Evolutionary conservation across 1,140 invertebrate species (phyloP), one percentile per base, ranked within the genome.

Genomic region (Reticulitermes speratus): DNA sequence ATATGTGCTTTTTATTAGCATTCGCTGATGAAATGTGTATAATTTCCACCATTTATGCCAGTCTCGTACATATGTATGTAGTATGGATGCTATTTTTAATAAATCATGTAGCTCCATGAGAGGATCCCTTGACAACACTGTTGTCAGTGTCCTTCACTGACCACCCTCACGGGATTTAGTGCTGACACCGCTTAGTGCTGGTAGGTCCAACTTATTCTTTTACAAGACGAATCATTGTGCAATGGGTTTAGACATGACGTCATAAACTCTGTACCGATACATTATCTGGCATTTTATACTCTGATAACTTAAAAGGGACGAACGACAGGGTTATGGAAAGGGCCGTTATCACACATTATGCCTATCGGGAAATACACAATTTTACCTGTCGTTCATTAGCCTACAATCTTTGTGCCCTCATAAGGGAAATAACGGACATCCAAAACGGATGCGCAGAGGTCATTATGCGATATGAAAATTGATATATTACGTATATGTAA

Each of bases 161-260:
- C 65, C 65, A 75, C 5, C 65, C 65, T 75, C 65, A 75, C 65
- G 65, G 65, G 65, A 75, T 25, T 75, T 75, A 25, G 65, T 75
- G 65, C 65, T 75, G 65, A 75, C 65, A 75, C 65, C n/a, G n/a
- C 65, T n/a, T 75, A 75, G 65, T 11, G 65, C n/a, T 75, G 65
- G 5, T 75, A 16, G 65, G 14, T n/a, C 65, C 65, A 30, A 30
- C 65, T 75, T 65, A 65, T 65, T 75, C 65, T n/a, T 8, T 1
- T 8, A 75, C 2, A 75, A 30, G n/a, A 2, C 59, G 19, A 30
- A 30, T 30, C 65, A 30, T 75, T 30, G n/a, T 30, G 11, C 11
- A 30, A 75, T 30, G 65, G 14, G n/a, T 75, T 75, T 75, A 75
- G 59, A 16, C 25, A 16, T n/a, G 65, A 75, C 25, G 25, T n/a